Evolutionary conservation across 1,140 invertebrate species (phyloP).

Genomic region (Drosophila paulistorum): DNA sequence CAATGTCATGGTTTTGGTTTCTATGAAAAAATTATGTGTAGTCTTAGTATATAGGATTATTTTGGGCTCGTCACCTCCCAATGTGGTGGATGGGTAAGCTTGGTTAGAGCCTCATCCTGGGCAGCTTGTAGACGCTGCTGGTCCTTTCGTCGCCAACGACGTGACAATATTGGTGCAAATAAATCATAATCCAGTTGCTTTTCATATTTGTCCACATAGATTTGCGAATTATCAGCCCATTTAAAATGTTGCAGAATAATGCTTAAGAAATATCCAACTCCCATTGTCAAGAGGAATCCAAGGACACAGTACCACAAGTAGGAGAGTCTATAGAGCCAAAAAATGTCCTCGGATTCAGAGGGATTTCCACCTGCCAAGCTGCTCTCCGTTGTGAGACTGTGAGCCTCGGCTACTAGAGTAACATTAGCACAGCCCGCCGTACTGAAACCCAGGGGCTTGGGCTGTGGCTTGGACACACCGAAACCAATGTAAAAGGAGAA

Average conservation of each 20-base stretch:
- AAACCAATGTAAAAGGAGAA: conserved; percentile 94
- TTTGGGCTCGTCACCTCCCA: conserved; percentile 27
- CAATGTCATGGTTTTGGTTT: conserved; percentile 4
- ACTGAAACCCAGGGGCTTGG: conserved; percentile 84
- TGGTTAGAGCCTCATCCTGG: conserved; percentile 56
- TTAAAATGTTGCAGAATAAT: conserved; percentile 64
- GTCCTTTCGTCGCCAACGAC: conserved; percentile 53
- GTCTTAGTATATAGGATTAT: conserved; percentile 33
- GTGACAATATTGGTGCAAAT: conserved; percentile 86
- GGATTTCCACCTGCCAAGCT: not conserved
- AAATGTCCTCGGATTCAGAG: conserved; percentile 41
- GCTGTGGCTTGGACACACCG: conserved; percentile 88
- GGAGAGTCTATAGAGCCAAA: conserved; percentile 86
- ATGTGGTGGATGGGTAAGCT: conserved; percentile 40
- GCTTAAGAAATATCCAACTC: conserved; percentile 86
- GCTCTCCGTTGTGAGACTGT: conserved; percentile 18
- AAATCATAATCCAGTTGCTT: conserved; percentile 85
- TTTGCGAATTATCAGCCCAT: conserved; percentile 72
- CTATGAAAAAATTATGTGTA: not conserved
- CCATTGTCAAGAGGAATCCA: conserved; percentile 87
- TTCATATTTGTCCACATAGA: conserved; percentile 56
- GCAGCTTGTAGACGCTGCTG: conserved; percentile 4
- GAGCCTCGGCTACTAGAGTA: conserved; percentile 34
- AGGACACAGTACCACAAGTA: conserved; percentile 93
- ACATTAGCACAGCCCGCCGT: conserved; percentile 84